These are phyloP conservation scores for Thryonomys swinderianus DNA, from an alignment of 2,113 vertebrate genomes.

Conservation along the genomic window DNA sequence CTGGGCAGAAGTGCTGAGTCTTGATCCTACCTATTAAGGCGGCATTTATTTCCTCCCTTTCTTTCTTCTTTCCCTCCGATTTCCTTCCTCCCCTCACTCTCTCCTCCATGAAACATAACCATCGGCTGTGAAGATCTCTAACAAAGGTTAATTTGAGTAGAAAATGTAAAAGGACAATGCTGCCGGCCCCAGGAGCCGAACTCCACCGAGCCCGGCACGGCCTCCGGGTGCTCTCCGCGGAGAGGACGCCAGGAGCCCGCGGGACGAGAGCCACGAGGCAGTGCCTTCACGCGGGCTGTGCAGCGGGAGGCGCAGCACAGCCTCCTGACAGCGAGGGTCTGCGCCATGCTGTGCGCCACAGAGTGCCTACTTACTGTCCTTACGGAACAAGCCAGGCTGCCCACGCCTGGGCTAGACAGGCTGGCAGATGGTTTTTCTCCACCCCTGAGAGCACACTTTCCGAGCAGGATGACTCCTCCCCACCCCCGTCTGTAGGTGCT, in stretches of 20 bases:
- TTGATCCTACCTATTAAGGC: neutral
- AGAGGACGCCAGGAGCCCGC: neutral
- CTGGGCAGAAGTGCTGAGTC: neutral
- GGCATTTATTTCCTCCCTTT: neutral
- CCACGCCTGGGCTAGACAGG: accelerated
- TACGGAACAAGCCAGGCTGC: neutral
- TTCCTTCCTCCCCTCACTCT: neutral
- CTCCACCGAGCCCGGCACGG: neutral
- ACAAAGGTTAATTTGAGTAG: neutral
- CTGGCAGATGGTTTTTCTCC: neutral
- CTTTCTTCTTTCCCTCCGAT: neutral
- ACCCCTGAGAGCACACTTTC: too few relatives aligned
- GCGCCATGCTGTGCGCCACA: neutral
- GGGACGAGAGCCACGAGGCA: neutral
- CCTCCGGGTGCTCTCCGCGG: neutral
- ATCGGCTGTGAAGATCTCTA: neutral
- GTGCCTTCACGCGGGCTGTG: neutral
- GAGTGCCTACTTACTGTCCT: neutral
- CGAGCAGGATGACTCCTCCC: neutral
- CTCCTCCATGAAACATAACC: neutral
- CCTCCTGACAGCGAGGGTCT: too few relatives aligned
- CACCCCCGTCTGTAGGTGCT: neutral
- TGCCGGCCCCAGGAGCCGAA: neutral
- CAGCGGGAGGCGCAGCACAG: too few relatives aligned
- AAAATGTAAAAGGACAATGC: neutral